These are phyloP conservation scores for Hypocryptadius cinnamomeus DNA, from an alignment of 2,113 vertebrate species.

Conservation along the genomic window DNA sequence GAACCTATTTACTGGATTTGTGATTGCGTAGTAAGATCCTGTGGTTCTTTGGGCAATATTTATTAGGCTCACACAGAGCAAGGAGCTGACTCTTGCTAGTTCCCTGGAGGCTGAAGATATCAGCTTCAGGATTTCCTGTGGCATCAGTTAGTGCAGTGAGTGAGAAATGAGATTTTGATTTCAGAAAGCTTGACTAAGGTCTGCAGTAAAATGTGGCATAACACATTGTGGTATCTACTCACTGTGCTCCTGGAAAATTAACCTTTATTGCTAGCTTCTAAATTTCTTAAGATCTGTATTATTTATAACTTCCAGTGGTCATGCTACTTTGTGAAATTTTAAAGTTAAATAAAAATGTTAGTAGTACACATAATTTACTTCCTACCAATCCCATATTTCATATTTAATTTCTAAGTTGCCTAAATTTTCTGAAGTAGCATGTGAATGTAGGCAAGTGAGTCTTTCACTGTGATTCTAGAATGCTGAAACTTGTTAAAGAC, in stretches of 20 bases:
- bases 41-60: conserved; percentile 44
- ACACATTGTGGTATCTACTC: background rate
- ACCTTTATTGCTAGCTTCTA: conserved; percentile 35
- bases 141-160: conserved; percentile 35
- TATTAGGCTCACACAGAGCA: conserved; percentile 58
- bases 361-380: background rate
- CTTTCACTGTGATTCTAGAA: background rate
- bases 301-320: background rate
- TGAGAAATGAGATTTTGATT: conserved; percentile 56
- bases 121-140: conserved; percentile 54
- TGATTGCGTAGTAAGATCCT: background rate
- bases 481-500: background rate
- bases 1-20: conserved; percentile 15
- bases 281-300: background rate
- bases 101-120: conserved; percentile 51
- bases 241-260: background rate
- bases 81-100: conserved; percentile 30
- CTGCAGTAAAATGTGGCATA: conserved; percentile 9
- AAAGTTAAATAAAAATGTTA: background rate
- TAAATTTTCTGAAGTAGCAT: background rate
- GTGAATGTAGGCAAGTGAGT: background rate
- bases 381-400: background rate
- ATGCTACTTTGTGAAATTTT: conserved; percentile 10
- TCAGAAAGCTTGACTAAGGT: conserved; percentile 18
- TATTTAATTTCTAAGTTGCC: background rate